These are phyloP conservation scores for Epizoanthus scotinus DNA, from an alignment of 92 coral and sea anemone genomes.

Conservation along the genomic window DNA sequence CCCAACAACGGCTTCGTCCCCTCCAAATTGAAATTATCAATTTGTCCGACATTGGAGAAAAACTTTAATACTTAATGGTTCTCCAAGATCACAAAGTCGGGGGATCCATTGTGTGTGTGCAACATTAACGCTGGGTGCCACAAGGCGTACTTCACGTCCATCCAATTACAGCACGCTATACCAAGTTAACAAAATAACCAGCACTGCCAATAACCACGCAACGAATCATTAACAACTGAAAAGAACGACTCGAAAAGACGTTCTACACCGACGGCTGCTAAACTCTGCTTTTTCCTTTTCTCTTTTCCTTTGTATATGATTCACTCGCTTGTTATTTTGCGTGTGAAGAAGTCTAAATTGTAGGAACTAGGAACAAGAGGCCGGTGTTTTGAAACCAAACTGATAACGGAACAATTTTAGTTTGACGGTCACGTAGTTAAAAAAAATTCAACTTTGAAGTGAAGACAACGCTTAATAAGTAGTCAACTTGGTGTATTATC, in stretches of 20 bases:
- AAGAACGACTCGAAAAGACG: background rate
- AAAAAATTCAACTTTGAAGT: too few relatives aligned
- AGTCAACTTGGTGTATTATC: too few relatives aligned
- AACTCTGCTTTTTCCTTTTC: background rate
- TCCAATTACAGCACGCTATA: slow-evolving; percentile 4
- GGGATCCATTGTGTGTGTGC: slow-evolving; percentile 12
- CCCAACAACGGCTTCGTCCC: slow-evolving; percentile 46
- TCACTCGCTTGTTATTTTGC: background rate
- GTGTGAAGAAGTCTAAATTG: too few relatives aligned
- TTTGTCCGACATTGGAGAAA: slow-evolving; percentile 40
- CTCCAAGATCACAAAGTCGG: slow-evolving; percentile 43
- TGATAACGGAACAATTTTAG: too few relatives aligned
- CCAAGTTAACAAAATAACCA: slow-evolving; percentile 26
- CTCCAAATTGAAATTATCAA: slow-evolving; percentile 43
- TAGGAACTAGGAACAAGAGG: too few relatives aligned
- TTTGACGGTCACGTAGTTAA: too few relatives aligned
- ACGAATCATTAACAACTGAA: background rate
- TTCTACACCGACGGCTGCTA: background rate
- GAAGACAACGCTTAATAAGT: too few relatives aligned
- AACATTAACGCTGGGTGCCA: background rate
- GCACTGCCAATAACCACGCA: slow-evolving; percentile 21
- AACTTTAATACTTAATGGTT: slow-evolving; percentile 58
- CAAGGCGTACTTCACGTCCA: background rate
- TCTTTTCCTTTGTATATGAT: background rate
- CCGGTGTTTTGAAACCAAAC: too few relatives aligned